phyloP scores from a whole-genome alignment of 2,113 vertebrate species.

The Phrynocephalus versicolor region DNA sequence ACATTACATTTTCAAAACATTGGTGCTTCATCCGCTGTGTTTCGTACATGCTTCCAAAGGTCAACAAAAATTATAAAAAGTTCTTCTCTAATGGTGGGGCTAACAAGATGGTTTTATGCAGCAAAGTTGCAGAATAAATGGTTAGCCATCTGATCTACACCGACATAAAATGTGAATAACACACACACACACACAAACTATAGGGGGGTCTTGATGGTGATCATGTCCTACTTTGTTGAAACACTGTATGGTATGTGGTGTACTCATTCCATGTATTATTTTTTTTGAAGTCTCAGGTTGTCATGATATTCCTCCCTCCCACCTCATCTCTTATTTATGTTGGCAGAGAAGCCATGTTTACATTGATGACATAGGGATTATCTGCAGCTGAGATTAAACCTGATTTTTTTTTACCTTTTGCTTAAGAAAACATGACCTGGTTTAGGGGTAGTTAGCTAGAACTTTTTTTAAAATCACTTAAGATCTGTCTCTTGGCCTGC shows the following conservation, averaged over 20 bases:
- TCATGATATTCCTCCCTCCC: neutral
- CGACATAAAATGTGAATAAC: neutral
- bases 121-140: neutral
- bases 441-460: neutral
- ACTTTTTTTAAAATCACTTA: constrained; percentile 51
- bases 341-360: constrained; percentile 46
- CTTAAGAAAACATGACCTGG: constrained; percentile 10
- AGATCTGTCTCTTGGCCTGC: constrained; percentile 68
- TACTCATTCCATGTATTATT: constrained; percentile 8
- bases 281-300: neutral
- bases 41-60: neutral
- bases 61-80: neutral
- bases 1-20: neutral
- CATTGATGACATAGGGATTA: neutral
- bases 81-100: neutral
- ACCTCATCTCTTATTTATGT: constrained; percentile 49
- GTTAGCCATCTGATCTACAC: too few species aligned
- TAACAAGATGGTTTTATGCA: neutral
- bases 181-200: neutral
- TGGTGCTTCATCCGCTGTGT: neutral
- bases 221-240: neutral
- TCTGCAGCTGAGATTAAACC: constrained; percentile 19
- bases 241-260: constrained; percentile 8
- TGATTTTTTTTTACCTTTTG: neutral
- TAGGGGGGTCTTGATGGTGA: neutral